Percentiles rank a stretch among this genome's conserved stretches.
phyloP scores from a whole-genome alignment of 2,113 vertebrate species.

The Pterocles orientalis region DNA sequence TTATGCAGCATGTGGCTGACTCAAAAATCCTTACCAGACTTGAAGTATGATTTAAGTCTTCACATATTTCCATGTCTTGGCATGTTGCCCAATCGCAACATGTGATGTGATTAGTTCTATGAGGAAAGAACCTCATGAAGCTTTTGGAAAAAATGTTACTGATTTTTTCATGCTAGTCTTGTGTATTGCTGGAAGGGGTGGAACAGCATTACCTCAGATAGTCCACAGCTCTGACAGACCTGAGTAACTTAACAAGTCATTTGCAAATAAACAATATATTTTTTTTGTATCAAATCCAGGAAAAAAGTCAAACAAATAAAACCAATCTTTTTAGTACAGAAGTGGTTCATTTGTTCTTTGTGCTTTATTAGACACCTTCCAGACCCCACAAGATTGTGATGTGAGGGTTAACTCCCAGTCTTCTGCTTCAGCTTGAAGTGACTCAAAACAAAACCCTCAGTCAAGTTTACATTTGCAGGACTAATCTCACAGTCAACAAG shows the following conservation, averaged over 20 bases:
- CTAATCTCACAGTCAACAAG: too few relatives aligned
- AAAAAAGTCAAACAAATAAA: neutral
- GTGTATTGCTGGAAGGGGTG: neutral
- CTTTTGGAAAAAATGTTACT: neutral
- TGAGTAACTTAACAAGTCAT: neutral
- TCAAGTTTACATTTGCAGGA: neutral
- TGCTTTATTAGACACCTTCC: neutral
- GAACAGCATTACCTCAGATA: neutral
- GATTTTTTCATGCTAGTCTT: neutral
- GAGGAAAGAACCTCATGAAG: neutral
- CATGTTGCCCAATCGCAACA: neutral
- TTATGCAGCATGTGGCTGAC: neutral
- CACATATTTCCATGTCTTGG: rapidly evolving
- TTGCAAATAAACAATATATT: neutral
- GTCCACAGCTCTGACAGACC: neutral
- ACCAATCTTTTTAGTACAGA: neutral
- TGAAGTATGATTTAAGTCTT: neutral
- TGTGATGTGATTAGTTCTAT: rapidly evolving
- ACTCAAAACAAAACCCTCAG: neutral
- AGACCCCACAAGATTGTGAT: neutral
- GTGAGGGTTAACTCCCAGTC: neutral
- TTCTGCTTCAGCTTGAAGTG: neutral
- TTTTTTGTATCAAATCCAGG: neutral
- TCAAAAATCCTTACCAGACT: neutral
- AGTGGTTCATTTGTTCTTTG: neutral